Percentiles rank a stretch among this genome's conserved stretches.
These are phyloP conservation scores for Steinernema scapterisci DNA, from an alignment of 2,888 invertebrate species.

Conservation along the genomic window DNA sequence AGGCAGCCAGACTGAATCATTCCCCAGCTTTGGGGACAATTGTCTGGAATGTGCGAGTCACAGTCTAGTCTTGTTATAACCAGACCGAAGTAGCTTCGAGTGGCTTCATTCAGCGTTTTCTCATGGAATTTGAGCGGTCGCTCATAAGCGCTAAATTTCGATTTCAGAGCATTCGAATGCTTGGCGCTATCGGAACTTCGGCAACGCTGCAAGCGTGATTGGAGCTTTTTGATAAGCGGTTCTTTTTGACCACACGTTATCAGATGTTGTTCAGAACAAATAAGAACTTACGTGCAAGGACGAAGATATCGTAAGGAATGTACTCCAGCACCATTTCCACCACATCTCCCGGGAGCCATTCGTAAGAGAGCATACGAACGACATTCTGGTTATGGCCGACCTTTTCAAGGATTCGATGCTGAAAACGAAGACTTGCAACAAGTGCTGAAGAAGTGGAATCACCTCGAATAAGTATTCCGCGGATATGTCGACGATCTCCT, in stretches of 20 bases:
- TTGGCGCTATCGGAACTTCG: too few relatives aligned
- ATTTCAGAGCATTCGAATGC: too few relatives aligned
- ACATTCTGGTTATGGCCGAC: neutral
- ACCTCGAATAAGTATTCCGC: neutral
- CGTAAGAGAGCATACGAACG: neutral
- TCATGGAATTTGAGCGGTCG: too few relatives aligned
- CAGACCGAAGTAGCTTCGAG: too few relatives aligned
- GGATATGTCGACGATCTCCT: neutral
- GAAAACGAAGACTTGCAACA: neutral
- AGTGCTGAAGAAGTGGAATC: neutral
- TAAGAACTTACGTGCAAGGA: neutral
- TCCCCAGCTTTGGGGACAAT: too few relatives aligned
- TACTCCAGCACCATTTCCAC: neutral
- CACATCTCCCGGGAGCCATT: neutral
- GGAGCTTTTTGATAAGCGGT: too few relatives aligned
- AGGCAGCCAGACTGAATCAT: too few relatives aligned
- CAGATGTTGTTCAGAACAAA: neutral
- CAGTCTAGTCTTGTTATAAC: too few relatives aligned
- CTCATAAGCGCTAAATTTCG: too few relatives aligned
- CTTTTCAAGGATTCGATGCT: neutral
- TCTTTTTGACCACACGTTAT: neutral
- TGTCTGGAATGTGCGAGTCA: too few relatives aligned
- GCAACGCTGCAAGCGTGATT: too few relatives aligned
- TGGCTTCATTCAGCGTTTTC: too few relatives aligned
- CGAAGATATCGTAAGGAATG: constrained; percentile 17